Evolutionary conservation across 2,113 vertebrate species (phyloP), one percentile per base, ranked within the genome.

Genomic region (Guaruba guarouba): DNA sequence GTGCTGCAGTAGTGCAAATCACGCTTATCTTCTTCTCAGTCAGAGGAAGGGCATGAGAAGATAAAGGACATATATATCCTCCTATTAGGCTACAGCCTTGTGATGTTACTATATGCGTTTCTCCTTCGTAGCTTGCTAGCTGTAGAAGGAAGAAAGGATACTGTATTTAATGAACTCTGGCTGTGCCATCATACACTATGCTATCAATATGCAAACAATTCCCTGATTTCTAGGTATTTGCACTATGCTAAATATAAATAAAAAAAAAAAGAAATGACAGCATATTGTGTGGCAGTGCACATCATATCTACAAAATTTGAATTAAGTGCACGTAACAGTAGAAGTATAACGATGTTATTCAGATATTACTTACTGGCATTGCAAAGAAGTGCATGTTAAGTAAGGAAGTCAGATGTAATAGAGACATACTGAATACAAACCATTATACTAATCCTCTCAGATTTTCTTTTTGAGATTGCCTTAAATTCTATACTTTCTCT

Each of bases 51-150:
- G 37, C 90, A 86, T 37, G 49, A 35, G 81, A 55, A 90, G 54
- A 74, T 69, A 57, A 74, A 90, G 27, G 15, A 13, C 15, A 28
- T 66, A 44, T 33, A 28, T 64, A 43, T 73, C 14, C 24, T 88
- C 22, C 31, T 54, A 19, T 46, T 86, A 77, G 73, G 46, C 90
- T 91, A 15, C 54, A 78, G 74, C 61, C 49, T 86, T 49, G 46
- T 70, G 64, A 66, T 87, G 31, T 35, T 94, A 31, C 55, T 88
- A 55, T 49, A 61, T 80, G 49, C 69, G n/a, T 96, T 95, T 92
- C 88, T 93, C 81, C 77, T 93, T 82, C 1, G 0, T 70, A 46
- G 37, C 74, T 84, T 92, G 66, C 66, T 85, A 19, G 64, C 61
- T 84, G 69, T 87, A 90, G 74, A 81, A 46, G 20, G 55, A 78